Conservation (phyloP, 2,797 vertebrate genomes). For the Cyprinodon diabolis region DNA sequence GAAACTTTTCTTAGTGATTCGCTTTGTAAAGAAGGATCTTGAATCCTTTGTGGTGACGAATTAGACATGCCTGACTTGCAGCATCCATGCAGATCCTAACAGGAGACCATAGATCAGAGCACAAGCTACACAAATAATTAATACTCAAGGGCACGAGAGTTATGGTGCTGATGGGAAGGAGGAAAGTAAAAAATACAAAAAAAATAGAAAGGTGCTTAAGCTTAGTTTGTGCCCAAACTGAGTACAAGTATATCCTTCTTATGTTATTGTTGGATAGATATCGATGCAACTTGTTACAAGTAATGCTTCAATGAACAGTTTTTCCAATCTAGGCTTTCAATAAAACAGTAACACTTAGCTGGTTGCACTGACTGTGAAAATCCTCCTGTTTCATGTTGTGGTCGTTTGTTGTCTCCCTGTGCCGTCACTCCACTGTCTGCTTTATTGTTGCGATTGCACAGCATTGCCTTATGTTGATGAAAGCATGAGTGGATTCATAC, state of each 20-base stretch:
- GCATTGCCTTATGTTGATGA: slow-evolving; percentile 36
- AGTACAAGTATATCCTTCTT: not conserved
- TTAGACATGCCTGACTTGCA: slow-evolving; percentile 64
- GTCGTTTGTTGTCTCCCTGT: not conserved
- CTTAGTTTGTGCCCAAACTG: slow-evolving; percentile 40
- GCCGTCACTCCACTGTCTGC: slow-evolving; percentile 8
- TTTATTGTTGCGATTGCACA: slow-evolving; percentile 17
- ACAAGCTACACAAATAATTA: slow-evolving; percentile 74
- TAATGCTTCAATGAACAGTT: slow-evolving; percentile 48
- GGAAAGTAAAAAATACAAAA: slow-evolving; percentile 6
- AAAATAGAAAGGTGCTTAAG: slow-evolving; percentile 14
- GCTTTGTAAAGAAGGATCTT: slow-evolving; percentile 54
- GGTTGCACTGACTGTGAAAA: not conserved
- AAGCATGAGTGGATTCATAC: slow-evolving; percentile 13
- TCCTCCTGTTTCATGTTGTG: not conserved
- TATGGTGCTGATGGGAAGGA: slow-evolving; percentile 44
- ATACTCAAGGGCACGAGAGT: slow-evolving; percentile 66
- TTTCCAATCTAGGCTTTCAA: not conserved
- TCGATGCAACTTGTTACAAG: slow-evolving; percentile 28
- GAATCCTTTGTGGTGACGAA: slow-evolving; percentile 52
- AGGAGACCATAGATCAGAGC: slow-evolving; percentile 66
- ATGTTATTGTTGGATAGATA: not conserved
- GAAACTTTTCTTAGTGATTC: slow-evolving; percentile 32
- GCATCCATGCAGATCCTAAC: slow-evolving; percentile 68
- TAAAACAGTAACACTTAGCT: not conserved